Evolutionary conservation across 2,113 vertebrate species (phyloP), one percentile per base, ranked within the genome.

Genomic region (Clarias gariepinus): DNA sequence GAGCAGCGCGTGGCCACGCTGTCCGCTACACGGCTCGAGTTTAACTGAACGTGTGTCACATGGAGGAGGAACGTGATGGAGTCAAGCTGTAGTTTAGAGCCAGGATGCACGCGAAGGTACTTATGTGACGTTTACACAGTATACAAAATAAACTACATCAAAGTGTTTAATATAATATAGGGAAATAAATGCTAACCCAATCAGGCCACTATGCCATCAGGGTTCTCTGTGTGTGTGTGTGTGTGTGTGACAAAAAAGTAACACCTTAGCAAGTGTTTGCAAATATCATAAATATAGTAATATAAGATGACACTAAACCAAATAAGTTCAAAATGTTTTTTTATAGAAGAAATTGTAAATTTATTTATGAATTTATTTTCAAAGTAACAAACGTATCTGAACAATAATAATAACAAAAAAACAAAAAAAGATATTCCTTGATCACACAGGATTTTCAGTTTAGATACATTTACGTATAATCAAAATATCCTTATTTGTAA

Each of bases 1-100:
- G 71, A 74, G 71, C 71, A 74, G 71, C 71, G 71, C 71, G 71
- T 74, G 71, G 71, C 71, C 71, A 74, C 71, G 71, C 71, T 25
- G 0, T 36, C 68, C 15, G 18, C 33, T 8, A 0, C 68, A 36
- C 16, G 10, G 6, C 16, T 36, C 28, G 18, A 1, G 33, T 10
- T 19, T 10, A 19, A 36, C 68, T 71, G 16, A 36, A 10, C 19
- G 28, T 69, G 66, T 69, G 68, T 10, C 68, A 36, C 30, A 71
- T 16, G 15, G 33, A 71, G 2, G 18, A 71, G 2, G 18, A 71
- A 21, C 68, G 9, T 19, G 7, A 30, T 19, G 33, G 18, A 41
- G 68, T 3, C 9, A 18, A 71, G 68, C 6, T 19, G 19, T 21
- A 21, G 19, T 21, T 36, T 36, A 19, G 3, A 21, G 30, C 33